Evolutionary conservation across 2,797 vertebrate species (phyloP), one percentile per base, ranked within the genome.

Genomic region (Enteromius trimaculatus): DNA sequence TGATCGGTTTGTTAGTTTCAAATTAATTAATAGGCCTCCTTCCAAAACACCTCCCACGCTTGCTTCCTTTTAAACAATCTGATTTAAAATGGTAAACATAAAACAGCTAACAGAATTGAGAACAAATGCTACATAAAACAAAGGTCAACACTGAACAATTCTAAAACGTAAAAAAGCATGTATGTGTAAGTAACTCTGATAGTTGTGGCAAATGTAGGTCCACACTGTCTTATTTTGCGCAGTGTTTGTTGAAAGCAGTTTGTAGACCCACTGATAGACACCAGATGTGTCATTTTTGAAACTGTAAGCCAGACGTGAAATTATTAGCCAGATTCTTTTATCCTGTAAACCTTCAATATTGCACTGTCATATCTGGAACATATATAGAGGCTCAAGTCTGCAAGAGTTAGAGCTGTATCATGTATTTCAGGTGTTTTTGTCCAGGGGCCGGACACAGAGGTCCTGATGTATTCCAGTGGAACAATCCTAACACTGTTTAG

Each of bases 401-500:
- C 53, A 39, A 26, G 29, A 64, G 42, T 74, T 74, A 19, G 42
- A 81, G 42, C 37, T 49, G 55, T 71, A 13, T 55, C 19, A 66
- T 55, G 31, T 65, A 31, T 83, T 77, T 44, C 8, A 76, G 23
- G 37, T 44, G 65, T 13, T 75, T 34, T 64, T 72, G 29, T 70
- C 58, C 47, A 29, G 58, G 58, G 23, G n/a, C 47, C 13, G 21
- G n/a, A 47, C 72, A 77, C 31, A 65, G 76, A 55, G 64, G 17
- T 66, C n/a, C 55, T 71, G 80, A 62, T 79, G 39, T 75, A 37
- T 86, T 79, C 64, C 77, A 65, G 9, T 44, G 64, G 71, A 83
- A 86, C 85, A 86, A 80, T 80, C 81, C 77, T 65, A 83, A 80
- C 68, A 80, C 64, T 86, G 81, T 86, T 83, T 65, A 60, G 62